Evolutionary conservation across 1,140 invertebrate genomes (phyloP).

Genomic region (Archivesica marissinica): DNA sequence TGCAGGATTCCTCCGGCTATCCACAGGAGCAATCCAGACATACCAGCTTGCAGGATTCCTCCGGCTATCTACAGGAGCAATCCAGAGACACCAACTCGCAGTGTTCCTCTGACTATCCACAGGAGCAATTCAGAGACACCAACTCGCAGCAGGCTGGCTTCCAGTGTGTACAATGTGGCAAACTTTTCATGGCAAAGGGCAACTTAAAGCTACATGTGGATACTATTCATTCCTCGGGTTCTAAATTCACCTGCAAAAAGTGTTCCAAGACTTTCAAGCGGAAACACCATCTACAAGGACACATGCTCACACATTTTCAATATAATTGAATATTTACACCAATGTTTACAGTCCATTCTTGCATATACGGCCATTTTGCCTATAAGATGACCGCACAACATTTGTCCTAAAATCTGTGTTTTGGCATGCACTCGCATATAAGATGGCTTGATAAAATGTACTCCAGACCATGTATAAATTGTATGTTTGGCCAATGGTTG

Average conservation of each 20-base stretch:
- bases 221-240: not conserved
- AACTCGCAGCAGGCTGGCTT: no score
- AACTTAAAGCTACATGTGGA: constrained; percentile 11
- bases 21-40: not conserved
- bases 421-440: no score
- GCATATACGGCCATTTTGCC: not conserved
- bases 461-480: no score
- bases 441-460: no score
- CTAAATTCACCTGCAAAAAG: not conserved
- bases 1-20: not conserved
- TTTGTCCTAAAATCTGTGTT: not conserved
- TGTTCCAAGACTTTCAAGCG: constrained; percentile 13
- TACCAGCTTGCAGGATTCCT: not conserved
- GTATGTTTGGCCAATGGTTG: no score
- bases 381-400: not conserved
- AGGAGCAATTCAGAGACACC: no score
- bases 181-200: constrained; percentile 3
- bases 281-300: constrained; percentile 25
- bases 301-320: constrained; percentile 14
- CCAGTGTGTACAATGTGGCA: not conserved
- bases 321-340: not conserved
- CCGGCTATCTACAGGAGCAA: not conserved
- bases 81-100: no score
- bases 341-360: not conserved
- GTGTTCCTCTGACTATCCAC: no score